Percentiles rank a stretch among this genome's conserved stretches.
Evolutionary conservation across 2,113 vertebrate genomes (phyloP).

Genomic region (Ptilonorhynchus violaceus): DNA sequence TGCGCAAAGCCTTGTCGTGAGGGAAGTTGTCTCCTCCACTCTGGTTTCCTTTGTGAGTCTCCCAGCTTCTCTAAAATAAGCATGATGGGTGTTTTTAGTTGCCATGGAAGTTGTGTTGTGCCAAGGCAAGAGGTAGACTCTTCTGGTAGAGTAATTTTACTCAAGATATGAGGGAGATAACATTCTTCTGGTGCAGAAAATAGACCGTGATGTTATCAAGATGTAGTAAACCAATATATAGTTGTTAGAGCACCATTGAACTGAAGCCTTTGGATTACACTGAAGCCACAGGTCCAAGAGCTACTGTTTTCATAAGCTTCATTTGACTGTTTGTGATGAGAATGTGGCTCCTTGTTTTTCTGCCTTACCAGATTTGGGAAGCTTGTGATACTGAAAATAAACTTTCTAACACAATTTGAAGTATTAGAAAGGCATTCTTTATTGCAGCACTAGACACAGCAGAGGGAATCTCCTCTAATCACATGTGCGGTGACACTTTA

Average conservation of each 20-base stretch:
- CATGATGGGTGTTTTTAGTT: neutral
- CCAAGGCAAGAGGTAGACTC: neutral
- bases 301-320: neutral
- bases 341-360: neutral
- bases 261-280: neutral
- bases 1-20: neutral
- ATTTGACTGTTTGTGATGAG: neutral
- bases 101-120: neutral
- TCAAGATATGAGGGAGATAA: neutral
- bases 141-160: neutral
- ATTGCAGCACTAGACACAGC: too few relatives aligned
- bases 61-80: neutral
- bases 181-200: neutral
- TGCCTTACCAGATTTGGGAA: neutral
- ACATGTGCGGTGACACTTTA: neutral
- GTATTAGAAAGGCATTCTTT: neutral
- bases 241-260: neutral
- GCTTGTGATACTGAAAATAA: neutral
- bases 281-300: neutral
- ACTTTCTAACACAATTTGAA: neutral
- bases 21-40: neutral
- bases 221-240: rapidly evolving
- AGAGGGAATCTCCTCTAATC: neutral
- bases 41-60: neutral
- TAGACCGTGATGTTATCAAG: neutral